phyloP scores from a whole-genome alignment of 2,888 invertebrate species.

The Catonia carolina region DNA sequence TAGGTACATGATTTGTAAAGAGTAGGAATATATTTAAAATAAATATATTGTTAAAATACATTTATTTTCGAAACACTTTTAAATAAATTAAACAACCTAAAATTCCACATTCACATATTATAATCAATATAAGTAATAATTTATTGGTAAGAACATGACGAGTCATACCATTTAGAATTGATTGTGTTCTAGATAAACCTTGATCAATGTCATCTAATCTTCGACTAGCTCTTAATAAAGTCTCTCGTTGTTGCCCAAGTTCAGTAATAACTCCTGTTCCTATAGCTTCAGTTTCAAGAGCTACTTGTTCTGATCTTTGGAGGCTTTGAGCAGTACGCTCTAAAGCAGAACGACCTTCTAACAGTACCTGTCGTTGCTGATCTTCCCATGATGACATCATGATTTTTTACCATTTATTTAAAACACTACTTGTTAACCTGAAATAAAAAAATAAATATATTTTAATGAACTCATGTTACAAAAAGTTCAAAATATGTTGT shows the following conservation, averaged over 20 bases:
- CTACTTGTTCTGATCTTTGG: constrained; percentile 62
- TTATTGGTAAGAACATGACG: constrained; percentile 68
- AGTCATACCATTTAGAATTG: constrained; percentile 59
- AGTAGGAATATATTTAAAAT: too few relatives aligned
- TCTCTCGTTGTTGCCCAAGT: constrained; percentile 66
- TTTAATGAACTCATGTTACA: too few relatives aligned
- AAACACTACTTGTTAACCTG: too few relatives aligned
- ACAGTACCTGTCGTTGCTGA: constrained; percentile 51
- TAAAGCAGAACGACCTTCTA: constrained; percentile 50
- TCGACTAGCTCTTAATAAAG: constrained; percentile 57
- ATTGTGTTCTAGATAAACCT: constrained; percentile 57
- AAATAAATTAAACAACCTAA: constrained; percentile 43
- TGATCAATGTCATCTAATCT: constrained; percentile 65
- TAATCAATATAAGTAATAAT: constrained; percentile 63
- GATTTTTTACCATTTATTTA: too few relatives aligned
- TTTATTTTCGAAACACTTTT: neutral
- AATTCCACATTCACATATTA: constrained; percentile 61
- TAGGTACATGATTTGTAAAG: too few relatives aligned
- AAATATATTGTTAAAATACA: too few relatives aligned
- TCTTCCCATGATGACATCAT: constrained; percentile 45
- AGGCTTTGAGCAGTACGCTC: constrained; percentile 58
- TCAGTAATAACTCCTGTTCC: constrained; percentile 71
- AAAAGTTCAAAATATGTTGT: too few relatives aligned
- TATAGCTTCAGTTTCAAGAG: constrained; percentile 72
- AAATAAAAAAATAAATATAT: too few relatives aligned